These are phyloP conservation scores for Atethmia centrago DNA, from an alignment of 2,888 invertebrate genomes.

Conservation along the genomic window DNA sequence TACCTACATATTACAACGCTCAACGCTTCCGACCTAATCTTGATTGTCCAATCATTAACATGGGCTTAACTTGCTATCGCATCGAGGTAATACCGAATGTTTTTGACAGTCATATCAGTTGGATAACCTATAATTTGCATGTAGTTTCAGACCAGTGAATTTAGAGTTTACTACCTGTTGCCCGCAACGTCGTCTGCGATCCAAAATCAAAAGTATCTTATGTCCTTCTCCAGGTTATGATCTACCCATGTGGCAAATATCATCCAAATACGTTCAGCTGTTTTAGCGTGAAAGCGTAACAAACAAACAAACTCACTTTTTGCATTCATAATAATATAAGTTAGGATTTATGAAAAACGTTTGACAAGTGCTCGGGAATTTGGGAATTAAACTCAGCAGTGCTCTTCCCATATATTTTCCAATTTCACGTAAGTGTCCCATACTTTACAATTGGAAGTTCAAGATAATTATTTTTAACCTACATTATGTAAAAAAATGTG, in stretches of 20 bases:
- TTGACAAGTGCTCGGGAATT: neutral
- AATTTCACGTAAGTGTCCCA: too few relatives aligned
- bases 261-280: too few relatives aligned
- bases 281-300: too few relatives aligned
- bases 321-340: too few relatives aligned
- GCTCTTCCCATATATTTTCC: too few relatives aligned
- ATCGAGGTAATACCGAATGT: neutral
- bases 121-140: neutral
- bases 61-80: neutral
- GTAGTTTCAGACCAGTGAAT: neutral
- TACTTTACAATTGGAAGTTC: neutral
- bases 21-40: conserved; percentile 11
- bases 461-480: neutral
- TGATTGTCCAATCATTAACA: conserved; percentile 7
- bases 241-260: too few relatives aligned
- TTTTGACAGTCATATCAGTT: neutral
- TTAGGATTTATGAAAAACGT: too few relatives aligned
- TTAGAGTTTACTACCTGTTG: too few relatives aligned
- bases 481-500: neutral
- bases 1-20: neutral
- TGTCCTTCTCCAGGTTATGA: too few relatives aligned
- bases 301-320: too few relatives aligned
- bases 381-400: neutral
- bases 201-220: too few relatives aligned
- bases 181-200: too few relatives aligned